Base-by-base conservation (phyloP, 2,113 vertebrate genomes). In the Megaleporinus macrocephalus region DNA sequence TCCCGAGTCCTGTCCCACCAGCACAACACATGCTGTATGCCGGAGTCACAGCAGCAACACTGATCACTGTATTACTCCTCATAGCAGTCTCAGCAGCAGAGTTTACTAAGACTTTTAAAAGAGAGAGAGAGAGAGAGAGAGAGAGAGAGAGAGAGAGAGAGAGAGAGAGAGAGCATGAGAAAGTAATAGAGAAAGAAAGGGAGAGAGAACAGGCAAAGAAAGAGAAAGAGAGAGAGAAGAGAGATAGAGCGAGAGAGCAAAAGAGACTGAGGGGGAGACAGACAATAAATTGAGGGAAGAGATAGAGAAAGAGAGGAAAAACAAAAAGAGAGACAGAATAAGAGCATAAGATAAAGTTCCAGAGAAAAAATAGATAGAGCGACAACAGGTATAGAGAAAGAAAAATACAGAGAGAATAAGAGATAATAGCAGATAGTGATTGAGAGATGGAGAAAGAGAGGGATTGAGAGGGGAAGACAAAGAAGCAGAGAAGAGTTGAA, bases 61-160 rank as follows among this genome's bases (percentile, higher is more conserved):
- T 65, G 79, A 80, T 73, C 14, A 22, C 22, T 47, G 5, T 33
- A 12, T 36, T 26, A 53, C 51, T 81, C 61, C 73, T 73, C 71
- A 81, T 55, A 16, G 14, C 2, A 68, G 36, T 2, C 22, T 0
- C 30, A 36, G 5, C 63, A 68, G 29, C n/a, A 11, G 15, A 5
- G 36, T 68, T 68, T 68, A 68, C 13, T 22, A 33, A 36, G 7
- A 20, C 18, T 68, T 36, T 20, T 36, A 22, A 66, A 61, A 24
- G 4, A 7, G 22, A 24, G 4, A 68, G 20, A 16, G 22, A 22
- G n/a, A n/a, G n/a, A n/a, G n/a, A n/a, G n/a, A n/a, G 9, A 59
- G 29, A 36, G n/a, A 68, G 24, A 68, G 41, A 68, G 14, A 5
- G 12, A 24, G 4, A 27, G 36, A 33, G 29, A 65, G 29, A 61